phyloP scores from a whole-genome alignment of 2,888 invertebrate species.

The Alcis repandata region DNA sequence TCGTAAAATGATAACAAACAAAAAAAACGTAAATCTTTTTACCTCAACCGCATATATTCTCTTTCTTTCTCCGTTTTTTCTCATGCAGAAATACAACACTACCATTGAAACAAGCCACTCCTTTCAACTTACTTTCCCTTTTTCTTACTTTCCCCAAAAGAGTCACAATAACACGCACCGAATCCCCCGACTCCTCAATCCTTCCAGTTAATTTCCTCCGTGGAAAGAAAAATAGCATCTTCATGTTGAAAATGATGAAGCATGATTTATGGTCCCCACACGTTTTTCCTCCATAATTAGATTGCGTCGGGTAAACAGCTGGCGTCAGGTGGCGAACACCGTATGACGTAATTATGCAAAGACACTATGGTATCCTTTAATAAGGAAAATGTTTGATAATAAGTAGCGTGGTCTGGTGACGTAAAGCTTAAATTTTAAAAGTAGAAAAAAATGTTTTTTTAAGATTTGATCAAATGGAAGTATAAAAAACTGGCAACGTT shows the following conservation, averaged over 20 bases:
- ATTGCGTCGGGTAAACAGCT: conserved; percentile 62
- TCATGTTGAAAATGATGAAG: conserved; percentile 64
- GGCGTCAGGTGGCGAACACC: conserved; percentile 61
- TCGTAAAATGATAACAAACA: no score
- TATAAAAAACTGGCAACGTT: no score
- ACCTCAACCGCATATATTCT: no score
- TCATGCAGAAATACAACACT: no score
- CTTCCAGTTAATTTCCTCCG: conserved; percentile 42
- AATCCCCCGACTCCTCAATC: conserved; percentile 23
- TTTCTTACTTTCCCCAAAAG: neutral
- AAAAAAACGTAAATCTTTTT: no score
- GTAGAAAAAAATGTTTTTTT: no score
- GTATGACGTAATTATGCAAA: conserved; percentile 40
- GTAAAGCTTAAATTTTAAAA: no score
- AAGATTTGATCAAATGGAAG: no score
- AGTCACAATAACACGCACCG: conserved; percentile 13
- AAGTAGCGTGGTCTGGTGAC: no score
- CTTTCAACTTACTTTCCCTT: no score
- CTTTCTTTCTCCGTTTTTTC: no score
- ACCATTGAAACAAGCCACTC: no score
- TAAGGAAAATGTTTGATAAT: neutral
- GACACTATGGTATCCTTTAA: conserved; percentile 5
- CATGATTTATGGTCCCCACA: conserved; percentile 69
- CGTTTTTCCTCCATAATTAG: conserved; percentile 65
- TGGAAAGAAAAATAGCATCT: conserved; percentile 37